Evolutionary conservation across 2,113 vertebrate species (phyloP).

Genomic region (Tragelaphus buxtoni): DNA sequence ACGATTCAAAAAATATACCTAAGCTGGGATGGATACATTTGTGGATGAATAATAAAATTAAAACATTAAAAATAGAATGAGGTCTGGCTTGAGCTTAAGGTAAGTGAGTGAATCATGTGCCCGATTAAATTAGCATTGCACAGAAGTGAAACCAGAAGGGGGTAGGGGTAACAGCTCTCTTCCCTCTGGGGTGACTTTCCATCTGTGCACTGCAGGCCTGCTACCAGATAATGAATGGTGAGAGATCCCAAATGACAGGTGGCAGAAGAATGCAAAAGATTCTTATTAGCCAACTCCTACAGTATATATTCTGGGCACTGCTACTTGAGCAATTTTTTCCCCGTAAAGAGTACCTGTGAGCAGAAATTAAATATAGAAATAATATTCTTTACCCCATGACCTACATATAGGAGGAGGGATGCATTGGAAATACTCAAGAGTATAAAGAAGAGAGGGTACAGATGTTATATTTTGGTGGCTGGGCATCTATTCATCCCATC

Average conservation of each 20-base stretch:
- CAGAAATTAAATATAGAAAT: constrained; percentile 53
- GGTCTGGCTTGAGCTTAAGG: constrained; percentile 58
- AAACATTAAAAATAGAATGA: constrained; percentile 62
- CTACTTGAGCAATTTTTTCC: not conserved
- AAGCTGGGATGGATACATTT: constrained; percentile 20
- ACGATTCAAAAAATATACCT: constrained; percentile 29
- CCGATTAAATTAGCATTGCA: constrained; percentile 62
- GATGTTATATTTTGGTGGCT: not conserved
- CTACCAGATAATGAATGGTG: constrained; percentile 58
- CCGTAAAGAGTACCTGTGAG: constrained; percentile 15
- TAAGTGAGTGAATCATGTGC: constrained; percentile 63
- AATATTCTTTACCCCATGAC: constrained; percentile 8
- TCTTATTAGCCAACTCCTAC: constrained; percentile 37
- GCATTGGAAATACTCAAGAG: not conserved
- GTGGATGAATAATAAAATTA: constrained; percentile 58
- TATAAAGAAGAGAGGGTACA: not conserved
- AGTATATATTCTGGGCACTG: constrained; percentile 46
- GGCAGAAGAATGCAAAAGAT: constrained; percentile 56
- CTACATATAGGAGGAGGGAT: not conserved
- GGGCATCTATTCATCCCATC: not conserved
- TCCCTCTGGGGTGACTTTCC: constrained; percentile 63
- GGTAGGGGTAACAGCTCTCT: constrained; percentile 58
- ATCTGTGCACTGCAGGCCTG: constrained; percentile 50
- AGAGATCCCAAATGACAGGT: constrained; percentile 62
- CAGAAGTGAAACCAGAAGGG: constrained; percentile 64